Percentiles rank a stretch among this genome's conserved stretches.
Conservation (phyloP, 2,888 invertebrate genomes). For the Leucophora obtusa region DNA sequence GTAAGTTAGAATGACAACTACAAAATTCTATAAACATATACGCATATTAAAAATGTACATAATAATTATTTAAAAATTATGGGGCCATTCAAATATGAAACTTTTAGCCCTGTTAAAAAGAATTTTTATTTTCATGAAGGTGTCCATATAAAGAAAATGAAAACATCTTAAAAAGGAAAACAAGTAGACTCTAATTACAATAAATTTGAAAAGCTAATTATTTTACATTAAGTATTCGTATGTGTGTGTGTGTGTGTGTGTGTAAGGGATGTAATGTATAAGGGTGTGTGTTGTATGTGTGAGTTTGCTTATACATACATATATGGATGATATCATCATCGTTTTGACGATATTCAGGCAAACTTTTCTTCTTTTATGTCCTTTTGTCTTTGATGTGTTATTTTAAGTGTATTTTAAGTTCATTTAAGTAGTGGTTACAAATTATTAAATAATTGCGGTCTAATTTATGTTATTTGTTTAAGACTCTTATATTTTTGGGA, state of each 20-base stretch:
- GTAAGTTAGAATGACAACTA: neutral
- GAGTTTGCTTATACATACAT: neutral
- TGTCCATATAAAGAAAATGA: neutral
- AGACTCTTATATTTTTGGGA: slow-evolving; percentile 3
- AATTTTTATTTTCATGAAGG: neutral
- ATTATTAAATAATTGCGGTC: slow-evolving; percentile 64
- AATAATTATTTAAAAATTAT: slow-evolving; percentile 43
- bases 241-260: neutral
- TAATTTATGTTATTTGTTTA: slow-evolving; percentile 61
- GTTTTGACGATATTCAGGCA: neutral
- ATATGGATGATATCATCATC: slow-evolving; percentile 26
- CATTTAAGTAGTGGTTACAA: slow-evolving; percentile 59
- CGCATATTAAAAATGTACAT: slow-evolving; percentile 13
- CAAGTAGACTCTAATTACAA: slow-evolving; percentile 40
- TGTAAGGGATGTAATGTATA: neutral
- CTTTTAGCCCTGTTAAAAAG: neutral
- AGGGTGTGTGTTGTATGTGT: neutral
- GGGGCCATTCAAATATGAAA: slow-evolving; percentile 27
- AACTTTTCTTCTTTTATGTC: slow-evolving; percentile 10
- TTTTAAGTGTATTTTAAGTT: slow-evolving; percentile 57
- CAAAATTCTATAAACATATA: neutral
- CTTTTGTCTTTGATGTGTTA: slow-evolving; percentile 11
- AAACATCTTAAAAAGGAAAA: neutral
- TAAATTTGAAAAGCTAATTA: slow-evolving; percentile 47
- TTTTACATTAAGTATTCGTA: neutral